Percentiles rank a stretch among this genome's conserved stretches.
phyloP scores from a whole-genome alignment of 1,140 invertebrate genomes.

The Oedothorax gibbosus region DNA sequence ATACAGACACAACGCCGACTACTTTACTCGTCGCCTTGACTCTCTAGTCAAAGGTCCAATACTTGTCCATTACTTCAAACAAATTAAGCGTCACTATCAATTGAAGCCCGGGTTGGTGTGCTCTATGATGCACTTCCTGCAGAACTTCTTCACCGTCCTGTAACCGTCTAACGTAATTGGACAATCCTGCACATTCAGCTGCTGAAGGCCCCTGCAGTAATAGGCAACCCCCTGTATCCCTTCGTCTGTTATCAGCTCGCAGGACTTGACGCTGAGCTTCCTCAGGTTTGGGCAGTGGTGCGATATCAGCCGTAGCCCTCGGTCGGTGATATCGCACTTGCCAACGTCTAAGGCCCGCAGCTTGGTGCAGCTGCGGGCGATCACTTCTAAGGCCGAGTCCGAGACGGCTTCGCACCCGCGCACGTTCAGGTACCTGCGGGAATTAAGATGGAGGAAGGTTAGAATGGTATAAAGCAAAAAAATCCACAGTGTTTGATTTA shows the following conservation, averaged over 20 bases:
- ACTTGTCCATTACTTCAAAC: no score
- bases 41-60: no score
- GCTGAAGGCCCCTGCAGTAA: slow-evolving; percentile 86
- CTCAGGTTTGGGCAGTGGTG: slow-evolving; percentile 90
- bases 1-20: no score
- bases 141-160: slow-evolving; percentile 90
- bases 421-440: slow-evolving; percentile 76
- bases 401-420: slow-evolving; percentile 91
- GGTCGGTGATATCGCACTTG: slow-evolving; percentile 91
- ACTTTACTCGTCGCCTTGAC: no score
- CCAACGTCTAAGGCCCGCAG: slow-evolving; percentile 88
- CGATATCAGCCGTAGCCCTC: slow-evolving; percentile 84
- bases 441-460: no score
- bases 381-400: slow-evolving; percentile 85
- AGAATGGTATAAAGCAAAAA: not conserved
- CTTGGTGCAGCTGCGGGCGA: slow-evolving; percentile 85
- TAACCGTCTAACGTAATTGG: slow-evolving; percentile 88
- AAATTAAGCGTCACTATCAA: slow-evolving; percentile 67
- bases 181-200: slow-evolving; percentile 92
- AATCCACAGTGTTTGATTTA: not conserved
- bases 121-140: slow-evolving; percentile 90
- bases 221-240: slow-evolving; percentile 85
- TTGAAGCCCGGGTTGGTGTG: slow-evolving; percentile 94
- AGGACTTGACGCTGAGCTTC: slow-evolving; percentile 88
- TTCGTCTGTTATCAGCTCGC: slow-evolving; percentile 87